Conservation (phyloP, 2,797 vertebrate species). For the Lacerta agilis region DNA sequence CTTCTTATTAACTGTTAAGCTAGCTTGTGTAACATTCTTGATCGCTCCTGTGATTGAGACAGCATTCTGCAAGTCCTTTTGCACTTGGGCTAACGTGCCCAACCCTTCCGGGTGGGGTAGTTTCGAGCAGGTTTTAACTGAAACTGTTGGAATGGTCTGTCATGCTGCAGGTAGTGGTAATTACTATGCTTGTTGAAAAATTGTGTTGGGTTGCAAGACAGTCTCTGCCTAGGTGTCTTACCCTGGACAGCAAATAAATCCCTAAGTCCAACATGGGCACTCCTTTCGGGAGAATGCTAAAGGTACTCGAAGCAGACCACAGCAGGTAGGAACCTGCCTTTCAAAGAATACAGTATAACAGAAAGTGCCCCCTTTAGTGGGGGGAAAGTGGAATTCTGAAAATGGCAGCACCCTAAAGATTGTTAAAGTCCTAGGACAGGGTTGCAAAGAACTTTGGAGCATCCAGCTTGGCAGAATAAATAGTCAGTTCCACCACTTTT, state of each 20-base stretch:
- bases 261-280: not conserved
- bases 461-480: not conserved
- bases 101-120: slow-evolving; percentile 66
- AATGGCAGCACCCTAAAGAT: not conserved
- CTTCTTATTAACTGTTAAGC: not conserved
- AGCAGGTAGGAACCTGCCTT: not conserved
- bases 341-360: not conserved
- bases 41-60: not conserved
- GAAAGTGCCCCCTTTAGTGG: slow-evolving; percentile 2
- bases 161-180: slow-evolving; percentile 43
- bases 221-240: not conserved
- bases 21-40: not conserved
- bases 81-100: not conserved
- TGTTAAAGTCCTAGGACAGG: not conserved
- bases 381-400: not conserved
- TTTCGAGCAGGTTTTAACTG: slow-evolving; percentile 64
- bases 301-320: not conserved
- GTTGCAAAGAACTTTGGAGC: no score
- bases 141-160: slow-evolving; percentile 60
- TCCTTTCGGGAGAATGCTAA: not conserved
- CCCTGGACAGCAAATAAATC: not conserved
- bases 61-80: not conserved
- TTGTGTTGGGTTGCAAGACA: slow-evolving; percentile 44
- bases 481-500: not conserved
- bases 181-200: slow-evolving; percentile 53